Evolutionary conservation across 2,888 invertebrate species (phyloP).

Genomic region (Vannuccia rotundouncinata): DNA sequence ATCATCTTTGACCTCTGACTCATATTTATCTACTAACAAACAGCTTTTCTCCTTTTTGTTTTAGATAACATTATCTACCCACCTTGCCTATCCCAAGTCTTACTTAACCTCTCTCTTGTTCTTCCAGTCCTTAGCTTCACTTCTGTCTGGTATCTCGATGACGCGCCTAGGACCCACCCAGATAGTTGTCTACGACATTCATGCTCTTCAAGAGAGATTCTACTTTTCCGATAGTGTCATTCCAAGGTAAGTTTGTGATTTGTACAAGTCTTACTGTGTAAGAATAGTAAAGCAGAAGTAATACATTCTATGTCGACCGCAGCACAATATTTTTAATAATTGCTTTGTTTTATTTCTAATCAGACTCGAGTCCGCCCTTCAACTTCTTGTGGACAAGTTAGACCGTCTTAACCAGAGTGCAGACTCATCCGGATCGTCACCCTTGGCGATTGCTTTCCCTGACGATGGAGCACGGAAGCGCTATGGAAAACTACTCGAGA

Average conservation of each 20-base stretch:
- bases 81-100: too few species aligned
- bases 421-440: not conserved
- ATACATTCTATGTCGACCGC: too few species aligned
- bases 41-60: too few species aligned
- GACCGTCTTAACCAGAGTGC: constrained; percentile 36
- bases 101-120: too few species aligned
- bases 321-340: too few species aligned
- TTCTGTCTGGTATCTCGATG: constrained; percentile 54
- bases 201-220: constrained; percentile 57
- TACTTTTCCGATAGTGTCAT: constrained; percentile 56
- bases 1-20: too few species aligned
- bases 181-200: constrained; percentile 56
- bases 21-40: too few species aligned
- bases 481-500: constrained; percentile 40
- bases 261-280: not conserved
- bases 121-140: constrained; percentile 52
- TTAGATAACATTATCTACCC: too few species aligned
- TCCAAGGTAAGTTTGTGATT: constrained; percentile 45
- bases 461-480: constrained; percentile 57
- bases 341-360: too few species aligned
- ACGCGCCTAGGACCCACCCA: constrained; percentile 56
- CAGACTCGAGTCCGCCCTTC: constrained; percentile 55
- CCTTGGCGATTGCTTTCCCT: constrained; percentile 53
- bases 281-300: too few species aligned
- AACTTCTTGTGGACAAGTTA: constrained; percentile 48